Evolutionary conservation across 2,888 invertebrate species (phyloP), one percentile per base, ranked within the genome.

Genomic region (Stenchaetothrips biformis): DNA sequence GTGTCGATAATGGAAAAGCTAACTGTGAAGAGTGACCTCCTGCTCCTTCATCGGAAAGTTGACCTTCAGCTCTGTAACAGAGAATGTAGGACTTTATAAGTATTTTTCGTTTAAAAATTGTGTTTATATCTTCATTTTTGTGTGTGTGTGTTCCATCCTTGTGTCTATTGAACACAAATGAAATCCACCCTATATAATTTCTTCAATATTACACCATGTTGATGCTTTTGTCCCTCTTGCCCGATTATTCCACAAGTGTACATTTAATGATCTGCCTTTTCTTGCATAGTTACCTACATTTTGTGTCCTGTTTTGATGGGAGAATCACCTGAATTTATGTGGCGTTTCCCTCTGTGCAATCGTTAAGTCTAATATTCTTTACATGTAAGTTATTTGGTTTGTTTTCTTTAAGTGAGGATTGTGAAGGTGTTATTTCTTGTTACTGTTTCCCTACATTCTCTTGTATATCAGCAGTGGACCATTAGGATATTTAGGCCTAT

Each of bases 401-500:
- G 16, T 59, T 59, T 59, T 59, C 18, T 13, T 13, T 9, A 74
- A 7, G 25, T 25, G 11, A 74, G 25, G 11, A 11, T 74, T 74
- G 67, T 74, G 25, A 74, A 74, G 21, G 67, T 74, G 21, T 59
- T 59, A 59, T 74, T 74, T 74, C 67, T 74, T 74, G 59, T 59
- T 59, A 59, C 59, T 59, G 21, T 74, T 25, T 25, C 67, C 67
- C 67, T 74, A 74, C 67, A 74, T 74, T 74, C 67, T 74, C 67
- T 74, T 25, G 25, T 74, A 74, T 74, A 74, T 74, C 67, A 74
- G 67, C 67, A 74, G 67, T 74, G 67, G 67, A 74, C 67, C 67
- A 74, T 74, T 74, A 74, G 67, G 67, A 74, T 74, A 74, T 74
- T 74, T 74, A 74, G 67, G 67, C 67, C 67, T 74, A 74, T 25